Evolutionary conservation across 1,140 invertebrate species (phyloP).

Genomic region (Medauroidea extradentata): DNA sequence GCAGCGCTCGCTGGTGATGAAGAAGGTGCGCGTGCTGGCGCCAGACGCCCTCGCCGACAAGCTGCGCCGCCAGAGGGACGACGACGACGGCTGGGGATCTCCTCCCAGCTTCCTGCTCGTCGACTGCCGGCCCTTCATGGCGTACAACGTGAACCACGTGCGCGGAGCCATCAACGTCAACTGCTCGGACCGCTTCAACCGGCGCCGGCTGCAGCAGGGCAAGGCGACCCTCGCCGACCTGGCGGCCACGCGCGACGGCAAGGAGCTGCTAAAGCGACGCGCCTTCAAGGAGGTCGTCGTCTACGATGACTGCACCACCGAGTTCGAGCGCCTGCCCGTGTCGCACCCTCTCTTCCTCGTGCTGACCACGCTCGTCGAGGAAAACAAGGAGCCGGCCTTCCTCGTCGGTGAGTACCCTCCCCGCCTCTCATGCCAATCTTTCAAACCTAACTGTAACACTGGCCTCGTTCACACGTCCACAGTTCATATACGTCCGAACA

Average conservation of each 20-base stretch:
- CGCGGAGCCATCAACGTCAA: constrained; percentile 69
- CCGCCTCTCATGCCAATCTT: not conserved
- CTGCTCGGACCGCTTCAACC: constrained; percentile 68
- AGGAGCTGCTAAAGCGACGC: constrained; percentile 56
- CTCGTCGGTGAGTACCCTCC: constrained; percentile 59
- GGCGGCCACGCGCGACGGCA: constrained; percentile 57
- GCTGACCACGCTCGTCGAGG: constrained; percentile 61
- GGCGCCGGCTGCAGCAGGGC: constrained; percentile 61
- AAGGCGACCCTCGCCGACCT: constrained; percentile 63
- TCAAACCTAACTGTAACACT: too few relatives aligned
- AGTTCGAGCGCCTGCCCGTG: constrained; percentile 53
- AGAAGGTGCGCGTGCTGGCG: constrained; percentile 36
- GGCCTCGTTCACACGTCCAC: too few relatives aligned
- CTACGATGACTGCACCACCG: constrained; percentile 63
- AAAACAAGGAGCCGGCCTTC: constrained; percentile 62
- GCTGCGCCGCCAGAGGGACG: constrained; percentile 21
- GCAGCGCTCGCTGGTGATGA: constrained; percentile 47
- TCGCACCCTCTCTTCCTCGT: constrained; percentile 63
- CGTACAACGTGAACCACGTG: constrained; percentile 68
- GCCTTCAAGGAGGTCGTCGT: constrained; percentile 58
- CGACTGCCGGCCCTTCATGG: constrained; percentile 68
- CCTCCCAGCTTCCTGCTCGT: constrained; percentile 50
- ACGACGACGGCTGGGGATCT: constrained; percentile 33
- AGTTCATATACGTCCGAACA: too few relatives aligned
- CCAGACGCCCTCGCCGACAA: constrained; percentile 29